Evolutionary conservation across 2,797 vertebrate species (phyloP), one percentile per base, ranked within the genome.

Genomic region (Scolopax rusticola): DNA sequence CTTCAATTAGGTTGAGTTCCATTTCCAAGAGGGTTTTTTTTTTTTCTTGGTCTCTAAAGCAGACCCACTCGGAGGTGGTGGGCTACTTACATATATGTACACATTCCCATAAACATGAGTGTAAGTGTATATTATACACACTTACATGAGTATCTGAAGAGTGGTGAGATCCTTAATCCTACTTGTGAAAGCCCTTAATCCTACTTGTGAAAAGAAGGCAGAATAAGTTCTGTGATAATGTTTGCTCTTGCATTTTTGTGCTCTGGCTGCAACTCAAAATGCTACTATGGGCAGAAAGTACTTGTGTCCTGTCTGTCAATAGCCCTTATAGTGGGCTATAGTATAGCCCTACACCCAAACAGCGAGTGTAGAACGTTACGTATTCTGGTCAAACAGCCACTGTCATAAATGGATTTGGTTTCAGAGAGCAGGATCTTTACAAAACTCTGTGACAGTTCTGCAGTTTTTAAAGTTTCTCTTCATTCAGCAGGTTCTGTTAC

Each of bases 301-400:
- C 28, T 36, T 25, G 6, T 73, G 40, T 47, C 24, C 15, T 59
- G 11, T n/a, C 43, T 41, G 59, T 28, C 38, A 30, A n/a, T 15
- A 61, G 15, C 19, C 5, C 40, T 0, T 9, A 47, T 9, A 47
- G 11, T 12, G 12, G 43, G n/a, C n/a, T n/a, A n/a, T n/a, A n/a
- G n/a, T n/a, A n/a, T n/a, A n/a, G n/a, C n/a, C n/a, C n/a, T n/a
- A n/a, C n/a, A 28, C 25, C 20, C 51, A 6, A 30, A 25, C 16
- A 19, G 25, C 3, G 23, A 28, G 36, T 11, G 24, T 53, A 14
- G 8, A 9, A 30, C 32, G 15, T 12, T 21, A 48, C 41, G 32
- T 10, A 18, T 59, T 40, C 23, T 41, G 45, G 67, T 36, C 15
- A 54, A 71, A 16, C 23, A 63, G 48, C 41, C 8, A 4, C 33